phyloP scores from a whole-genome alignment of 2,113 vertebrate species.

The Anhinga rufa region DNA sequence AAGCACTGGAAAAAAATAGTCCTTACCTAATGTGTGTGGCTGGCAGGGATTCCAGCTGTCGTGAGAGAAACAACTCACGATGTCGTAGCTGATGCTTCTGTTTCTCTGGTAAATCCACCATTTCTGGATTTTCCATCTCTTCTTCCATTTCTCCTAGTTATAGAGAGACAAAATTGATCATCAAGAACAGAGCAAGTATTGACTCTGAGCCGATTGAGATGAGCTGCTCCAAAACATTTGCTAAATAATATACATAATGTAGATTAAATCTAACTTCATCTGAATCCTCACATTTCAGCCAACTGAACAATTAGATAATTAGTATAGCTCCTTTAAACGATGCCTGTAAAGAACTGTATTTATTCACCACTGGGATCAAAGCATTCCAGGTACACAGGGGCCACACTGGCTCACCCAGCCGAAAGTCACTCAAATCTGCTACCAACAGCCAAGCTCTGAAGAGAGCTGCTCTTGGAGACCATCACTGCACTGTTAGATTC shows the following conservation, averaged over 20 bases:
- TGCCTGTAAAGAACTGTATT: not conserved
- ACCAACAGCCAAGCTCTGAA: not conserved
- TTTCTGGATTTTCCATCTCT: slow-evolving; percentile 95
- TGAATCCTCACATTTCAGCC: not conserved
- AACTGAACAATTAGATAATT: not conserved
- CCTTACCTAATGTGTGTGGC: slow-evolving; percentile 94
- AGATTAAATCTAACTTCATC: not conserved
- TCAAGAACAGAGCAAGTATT: not conserved
- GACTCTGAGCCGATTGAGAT: not conserved
- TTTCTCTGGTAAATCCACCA: slow-evolving; percentile 91
- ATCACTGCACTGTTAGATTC: not conserved
- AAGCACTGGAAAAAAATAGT: not conserved
- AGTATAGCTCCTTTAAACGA: not conserved
- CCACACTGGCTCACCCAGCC: not conserved
- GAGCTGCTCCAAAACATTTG: not conserved
- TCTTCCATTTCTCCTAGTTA: slow-evolving; percentile 91
- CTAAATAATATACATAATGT: not conserved
- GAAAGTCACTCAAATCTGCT: not conserved
- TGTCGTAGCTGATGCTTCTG: slow-evolving; percentile 94
- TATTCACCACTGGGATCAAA: not conserved
- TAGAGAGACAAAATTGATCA: not conserved
- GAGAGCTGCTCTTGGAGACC: not conserved
- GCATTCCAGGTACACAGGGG: not conserved
- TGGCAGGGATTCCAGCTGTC: slow-evolving; percentile 93
- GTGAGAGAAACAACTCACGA: slow-evolving; percentile 91